Evolutionary conservation across 2,888 invertebrate genomes (phyloP), one percentile per base, ranked within the genome.

Genomic region (Drosophila borealis): DNA sequence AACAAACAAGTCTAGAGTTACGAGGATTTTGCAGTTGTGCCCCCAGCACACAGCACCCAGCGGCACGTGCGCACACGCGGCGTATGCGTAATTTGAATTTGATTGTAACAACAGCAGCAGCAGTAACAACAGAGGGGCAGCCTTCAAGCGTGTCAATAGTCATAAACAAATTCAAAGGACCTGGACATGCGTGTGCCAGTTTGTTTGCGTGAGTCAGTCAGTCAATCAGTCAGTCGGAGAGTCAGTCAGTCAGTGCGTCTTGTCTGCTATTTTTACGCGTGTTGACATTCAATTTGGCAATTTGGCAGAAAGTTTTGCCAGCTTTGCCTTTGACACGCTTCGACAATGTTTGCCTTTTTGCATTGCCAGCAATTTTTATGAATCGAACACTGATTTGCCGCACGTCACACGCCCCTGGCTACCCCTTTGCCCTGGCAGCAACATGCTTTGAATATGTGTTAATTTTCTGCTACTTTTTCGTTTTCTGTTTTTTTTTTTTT

Each of bases 251-350:
- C 49, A 41, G 36, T 14, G 13, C 39, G 45, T 51, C 66, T 55
- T 64, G 50, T 67, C 64, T 71, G 78, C 74, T 78, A 88, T 89
- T 82, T 87, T 82, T 85, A 87, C 89, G 88, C 89, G 81, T 87
- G 88, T 87, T 88, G 88, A 86, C 86, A 89, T 85, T 89, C 86
- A 89, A 88, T 88, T 87, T 87, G 89, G 72, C 86, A 86, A 86
- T 83, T 86, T 83, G 78, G 76, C 78, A 78, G 56, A 84, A 83
- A 83, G 75, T 88, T 88, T 85, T 71, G 67, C 68, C 66, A 65
- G 81, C 73, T 61, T 71, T 78, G 66, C 64, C 84, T 75, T 64
- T 84, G 79, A 62, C 70, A 70, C 75, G 79, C 70, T 69, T 54
- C 64, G 68, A 63, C 73, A 78, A 78, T 71, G 69, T 66, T 71